Conservation (phyloP, 35 echinoderm and acorn worm genomes). For the Acanthaster planci region DNA sequence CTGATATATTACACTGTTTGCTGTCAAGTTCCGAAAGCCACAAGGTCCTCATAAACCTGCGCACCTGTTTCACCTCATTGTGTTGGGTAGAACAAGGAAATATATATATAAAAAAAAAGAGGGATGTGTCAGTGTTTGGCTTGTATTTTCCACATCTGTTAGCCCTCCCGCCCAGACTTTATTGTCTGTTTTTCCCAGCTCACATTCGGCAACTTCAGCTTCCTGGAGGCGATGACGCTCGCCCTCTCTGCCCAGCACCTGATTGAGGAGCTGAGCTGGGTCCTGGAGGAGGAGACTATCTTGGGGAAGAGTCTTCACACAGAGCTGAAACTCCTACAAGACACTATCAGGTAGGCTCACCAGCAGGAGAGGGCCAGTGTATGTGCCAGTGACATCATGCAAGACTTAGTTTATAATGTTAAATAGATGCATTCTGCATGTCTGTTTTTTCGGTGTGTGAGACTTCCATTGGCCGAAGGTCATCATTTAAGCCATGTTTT, state of each 20-base stretch:
- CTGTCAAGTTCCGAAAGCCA: no score
- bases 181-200: constrained; percentile 50
- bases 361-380: no score
- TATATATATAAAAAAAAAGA: background rate
- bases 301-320: constrained; percentile 34
- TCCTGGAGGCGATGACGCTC: constrained; percentile 57
- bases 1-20: no score
- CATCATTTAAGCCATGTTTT: no score
- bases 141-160: background rate
- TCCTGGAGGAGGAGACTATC: constrained; percentile 45
- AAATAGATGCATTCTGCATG: no score
- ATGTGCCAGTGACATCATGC: no score
- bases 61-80: background rate
- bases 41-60: no score
- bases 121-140: background rate
- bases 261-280: constrained; percentile 81
- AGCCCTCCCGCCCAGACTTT: background rate
- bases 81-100: background rate
- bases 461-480: no score
- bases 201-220: constrained; percentile 88
- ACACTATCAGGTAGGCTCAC: constrained; percentile 66
- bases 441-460: no score
- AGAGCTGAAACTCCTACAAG: constrained; percentile 75
- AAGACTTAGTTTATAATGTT: no score
- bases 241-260: constrained; percentile 71